These are phyloP conservation scores for Bujurquina vittata DNA, from an alignment of 2,113 vertebrate species.

Conservation along the genomic window DNA sequence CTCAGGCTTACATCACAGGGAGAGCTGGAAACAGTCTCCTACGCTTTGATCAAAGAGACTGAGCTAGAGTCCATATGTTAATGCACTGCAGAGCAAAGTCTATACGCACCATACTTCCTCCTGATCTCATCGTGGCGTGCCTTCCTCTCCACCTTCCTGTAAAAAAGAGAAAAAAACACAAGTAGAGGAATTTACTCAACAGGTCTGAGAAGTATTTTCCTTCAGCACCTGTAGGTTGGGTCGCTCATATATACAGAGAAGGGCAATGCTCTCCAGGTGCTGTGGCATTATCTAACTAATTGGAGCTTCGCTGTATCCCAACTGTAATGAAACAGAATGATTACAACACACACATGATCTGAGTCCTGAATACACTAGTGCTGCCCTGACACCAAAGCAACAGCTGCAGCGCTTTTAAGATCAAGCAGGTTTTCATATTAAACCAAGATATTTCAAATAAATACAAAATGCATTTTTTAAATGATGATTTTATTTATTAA, in stretches of 20 bases:
- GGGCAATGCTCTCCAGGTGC: not conserved
- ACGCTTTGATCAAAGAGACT: not conserved
- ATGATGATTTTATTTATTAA: too few relatives aligned
- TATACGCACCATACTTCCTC: slow-evolving; percentile 86
- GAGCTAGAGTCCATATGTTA: not conserved
- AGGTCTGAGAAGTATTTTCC: not conserved
- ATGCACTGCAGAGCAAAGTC: not conserved
- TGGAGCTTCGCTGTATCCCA: accelerated
- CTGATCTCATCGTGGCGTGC: slow-evolving; percentile 86
- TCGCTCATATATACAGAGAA: not conserved
- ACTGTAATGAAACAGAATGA: not conserved
- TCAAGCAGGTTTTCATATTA: too few relatives aligned
- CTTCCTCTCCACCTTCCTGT: slow-evolving; percentile 84
- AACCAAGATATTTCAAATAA: too few relatives aligned
- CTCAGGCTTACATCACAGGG: not conserved
- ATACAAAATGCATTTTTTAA: too few relatives aligned
- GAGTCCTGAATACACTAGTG: not conserved
- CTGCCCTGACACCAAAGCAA: not conserved
- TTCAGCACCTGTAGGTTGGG: too few relatives aligned
- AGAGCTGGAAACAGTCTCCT: not conserved
- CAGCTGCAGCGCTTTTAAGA: not conserved
- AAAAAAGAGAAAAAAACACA: slow-evolving; percentile 2
- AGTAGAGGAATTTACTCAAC: not conserved
- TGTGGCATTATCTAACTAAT: not conserved
- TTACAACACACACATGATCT: not conserved